Percentiles rank a stretch among this genome's conserved stretches.
These are phyloP conservation scores for Enteromius anoplus DNA, from an alignment of 2,797 vertebrate genomes.

Conservation along the genomic window DNA sequence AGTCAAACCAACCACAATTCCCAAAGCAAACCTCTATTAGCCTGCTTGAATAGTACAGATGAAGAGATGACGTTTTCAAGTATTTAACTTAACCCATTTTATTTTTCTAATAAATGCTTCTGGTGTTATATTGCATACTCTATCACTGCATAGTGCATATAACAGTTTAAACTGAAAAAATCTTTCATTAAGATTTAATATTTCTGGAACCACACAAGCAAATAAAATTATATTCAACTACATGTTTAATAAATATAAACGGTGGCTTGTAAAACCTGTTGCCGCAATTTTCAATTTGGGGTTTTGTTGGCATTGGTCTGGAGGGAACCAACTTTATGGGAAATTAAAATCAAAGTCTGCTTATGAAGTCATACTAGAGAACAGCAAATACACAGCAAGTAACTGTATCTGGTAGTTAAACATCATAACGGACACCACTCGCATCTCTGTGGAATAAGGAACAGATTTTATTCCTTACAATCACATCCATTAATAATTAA, in stretches of 20 bases:
- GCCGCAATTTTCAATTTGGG: not conserved
- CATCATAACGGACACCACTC: not conserved
- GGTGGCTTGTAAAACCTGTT: not conserved
- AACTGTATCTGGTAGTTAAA: not conserved
- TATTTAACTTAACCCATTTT: not conserved
- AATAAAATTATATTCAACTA: not conserved
- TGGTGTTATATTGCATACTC: not conserved
- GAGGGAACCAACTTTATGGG: not conserved
- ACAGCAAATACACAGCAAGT: not conserved
- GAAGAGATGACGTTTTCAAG: not conserved
- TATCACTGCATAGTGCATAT: not conserved
- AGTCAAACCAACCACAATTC: not conserved
- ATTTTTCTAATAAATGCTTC: not conserved
- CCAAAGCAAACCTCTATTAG: conserved; percentile 6
- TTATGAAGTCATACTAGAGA: not conserved
- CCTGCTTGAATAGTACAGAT: not conserved
- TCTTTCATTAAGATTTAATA: not conserved
- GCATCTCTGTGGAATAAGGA: not conserved
- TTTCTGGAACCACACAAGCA: not conserved
- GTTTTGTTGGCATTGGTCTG: not conserved
- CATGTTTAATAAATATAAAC: not conserved
- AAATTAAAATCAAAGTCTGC: not conserved
- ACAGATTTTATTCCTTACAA: not conserved
- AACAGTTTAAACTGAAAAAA: not conserved
- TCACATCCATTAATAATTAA: conserved; percentile 14